phyloP scores from a whole-genome alignment of 2,113 vertebrate genomes.

The Oncorhynchus clarkii region DNA sequence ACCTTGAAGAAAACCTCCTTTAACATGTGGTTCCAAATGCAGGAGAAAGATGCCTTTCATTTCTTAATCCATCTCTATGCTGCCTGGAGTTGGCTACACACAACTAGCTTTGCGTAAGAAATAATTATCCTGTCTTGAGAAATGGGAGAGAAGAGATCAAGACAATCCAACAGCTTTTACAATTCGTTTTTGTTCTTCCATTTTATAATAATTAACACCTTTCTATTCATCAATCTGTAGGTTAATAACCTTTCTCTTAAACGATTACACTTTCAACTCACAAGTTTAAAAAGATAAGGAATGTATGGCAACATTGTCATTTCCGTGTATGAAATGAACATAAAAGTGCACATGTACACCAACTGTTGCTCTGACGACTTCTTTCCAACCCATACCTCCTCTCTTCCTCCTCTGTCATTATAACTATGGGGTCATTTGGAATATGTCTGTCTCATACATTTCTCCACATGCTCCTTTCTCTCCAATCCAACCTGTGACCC shows the following conservation, averaged over 20 bases:
- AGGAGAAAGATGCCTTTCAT: too few relatives aligned
- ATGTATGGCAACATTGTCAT: background rate
- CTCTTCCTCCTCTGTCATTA: conserved; percentile 44
- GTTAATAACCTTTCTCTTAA: background rate
- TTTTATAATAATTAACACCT: background rate
- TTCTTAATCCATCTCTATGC: too few relatives aligned
- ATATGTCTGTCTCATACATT: too few relatives aligned
- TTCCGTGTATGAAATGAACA: conserved; percentile 15
- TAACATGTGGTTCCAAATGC: too few relatives aligned
- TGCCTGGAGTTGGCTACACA: too few relatives aligned
- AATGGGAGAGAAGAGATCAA: too few relatives aligned
- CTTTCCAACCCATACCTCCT: conserved; percentile 12
- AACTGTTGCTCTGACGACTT: conserved; percentile 21
- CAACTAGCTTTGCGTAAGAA: too few relatives aligned
- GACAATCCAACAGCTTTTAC: too few relatives aligned
- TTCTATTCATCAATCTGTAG: background rate
- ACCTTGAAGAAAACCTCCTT: background rate
- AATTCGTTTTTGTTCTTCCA: too few relatives aligned
- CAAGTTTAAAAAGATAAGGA: background rate
- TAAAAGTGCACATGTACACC: conserved; percentile 1
- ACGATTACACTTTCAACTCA: background rate
- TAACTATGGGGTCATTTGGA: conserved; percentile 19
- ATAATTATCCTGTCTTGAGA: too few relatives aligned
- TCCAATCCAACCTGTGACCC: conserved; percentile 27
- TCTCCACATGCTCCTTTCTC: background rate